Base-by-base conservation (phyloP, 2,113 vertebrate species). In the Formicarius rufipectus region DNA sequence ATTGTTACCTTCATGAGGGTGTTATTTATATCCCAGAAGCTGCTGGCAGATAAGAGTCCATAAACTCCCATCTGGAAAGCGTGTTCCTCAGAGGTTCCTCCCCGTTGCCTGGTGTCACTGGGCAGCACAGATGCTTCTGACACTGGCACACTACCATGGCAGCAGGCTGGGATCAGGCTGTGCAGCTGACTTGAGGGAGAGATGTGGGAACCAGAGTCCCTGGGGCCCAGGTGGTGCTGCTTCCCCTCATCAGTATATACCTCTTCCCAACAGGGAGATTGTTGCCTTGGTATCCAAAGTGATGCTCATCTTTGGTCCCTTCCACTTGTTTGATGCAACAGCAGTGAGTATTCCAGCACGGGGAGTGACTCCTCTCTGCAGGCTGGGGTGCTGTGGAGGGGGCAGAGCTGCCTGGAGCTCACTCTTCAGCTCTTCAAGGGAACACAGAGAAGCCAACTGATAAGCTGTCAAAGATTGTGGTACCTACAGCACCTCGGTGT, bases 281-380 rank as follows among this genome's bases (percentile, higher is more conserved):
- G 35, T 95, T 74, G 44, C 47, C 89, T 81, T 98, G 74, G 98
- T 98, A 86, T 96, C 97, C 89, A 97, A 88, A 71, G 97, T 97
- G 76, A 96, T 98, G 97, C 87, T 95, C 37, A 80, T 98, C 74
- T 98, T 98, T 11, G 83, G 84, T 44, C 97, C 97, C 0, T 98
- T 97, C 80, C 98, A 97, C 86, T 66, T 98, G 25, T 95, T 98
- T 30, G 98, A 98, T 75, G 98, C 97, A 16, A 95, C 93, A 35
- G 98, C 96, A 17, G 98, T 98, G 87, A 97, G 98, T 98, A 95
- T 92, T 79, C 60, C 72, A 21, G 50, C 47, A 14, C 0, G 1
- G 6, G 73, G 12, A 67, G 86, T 0, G 1, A 68, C 13, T 35
- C 30, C 20, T 64, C 52, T 24, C 31, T 68, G 78, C 62, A 79